Percentiles rank a stretch among this genome's conserved stretches.
phyloP scores from a whole-genome alignment of 1,140 invertebrate genomes.

The Calycopis cecrops region DNA sequence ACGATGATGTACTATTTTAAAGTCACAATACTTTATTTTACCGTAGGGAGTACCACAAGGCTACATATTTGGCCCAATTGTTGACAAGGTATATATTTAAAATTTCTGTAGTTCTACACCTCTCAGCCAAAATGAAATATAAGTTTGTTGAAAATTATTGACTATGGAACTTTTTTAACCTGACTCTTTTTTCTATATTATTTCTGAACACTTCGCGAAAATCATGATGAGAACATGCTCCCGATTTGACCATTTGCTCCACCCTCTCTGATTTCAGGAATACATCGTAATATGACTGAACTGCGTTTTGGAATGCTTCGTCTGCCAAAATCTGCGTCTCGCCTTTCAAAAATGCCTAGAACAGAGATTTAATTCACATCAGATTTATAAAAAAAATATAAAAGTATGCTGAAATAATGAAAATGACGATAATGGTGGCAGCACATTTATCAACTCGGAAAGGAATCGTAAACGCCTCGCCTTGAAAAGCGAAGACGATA shows the following conservation, averaged over 20 bases:
- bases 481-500: no score
- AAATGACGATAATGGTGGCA: no score
- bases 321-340: slow-evolving; percentile 99
- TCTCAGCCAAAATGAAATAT: no score
- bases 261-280: slow-evolving; percentile 98
- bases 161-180: slow-evolving; percentile 70
- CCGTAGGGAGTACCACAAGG: no score
- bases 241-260: slow-evolving; percentile 95
- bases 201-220: slow-evolving; percentile 99
- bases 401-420: neutral
- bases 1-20: neutral
- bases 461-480: no score
- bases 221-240: slow-evolving; percentile 98
- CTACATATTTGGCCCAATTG: no score
- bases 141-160: no score
- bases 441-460: no score
- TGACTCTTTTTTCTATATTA: slow-evolving; percentile 97
- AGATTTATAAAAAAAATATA: neutral
- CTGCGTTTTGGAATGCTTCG: slow-evolving; percentile 99
- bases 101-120: no score
- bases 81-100: no score
- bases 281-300: slow-evolving; percentile 97
- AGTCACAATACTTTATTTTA: no score
- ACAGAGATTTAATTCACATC: neutral
- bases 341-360: slow-evolving; percentile 91